Evolutionary conservation across 1,140 invertebrate species (phyloP).

Genomic region (Yoshiicerus persimilis): DNA sequence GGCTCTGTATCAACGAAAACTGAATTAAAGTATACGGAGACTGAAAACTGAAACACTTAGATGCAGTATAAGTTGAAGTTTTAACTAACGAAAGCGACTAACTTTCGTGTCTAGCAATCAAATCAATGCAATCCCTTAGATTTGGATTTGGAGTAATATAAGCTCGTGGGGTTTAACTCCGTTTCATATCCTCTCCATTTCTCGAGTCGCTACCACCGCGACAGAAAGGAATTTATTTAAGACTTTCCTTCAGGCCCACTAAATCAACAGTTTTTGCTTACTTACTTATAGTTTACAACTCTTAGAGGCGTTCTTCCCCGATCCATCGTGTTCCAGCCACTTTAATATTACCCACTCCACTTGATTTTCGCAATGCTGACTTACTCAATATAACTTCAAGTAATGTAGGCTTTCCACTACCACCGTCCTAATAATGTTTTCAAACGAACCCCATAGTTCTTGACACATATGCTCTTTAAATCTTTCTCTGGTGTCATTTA

Average conservation of each 20-base stretch:
- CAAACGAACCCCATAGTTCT: neutral
- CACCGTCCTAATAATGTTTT: neutral
- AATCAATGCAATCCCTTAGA: neutral
- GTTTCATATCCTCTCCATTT: neutral
- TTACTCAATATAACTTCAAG: neutral
- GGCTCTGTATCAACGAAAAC: slow-evolving; percentile 4
- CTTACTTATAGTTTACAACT: neutral
- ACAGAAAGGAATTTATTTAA: slow-evolving; percentile 1
- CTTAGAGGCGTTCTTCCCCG: neutral
- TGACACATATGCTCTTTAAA: neutral
- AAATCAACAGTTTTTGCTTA: slow-evolving; percentile 8
- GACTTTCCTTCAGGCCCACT: neutral
- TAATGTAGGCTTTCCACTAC: neutral
- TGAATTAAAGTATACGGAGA: neutral
- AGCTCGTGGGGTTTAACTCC: neutral
- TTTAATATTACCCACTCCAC: neutral
- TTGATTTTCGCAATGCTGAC: neutral
- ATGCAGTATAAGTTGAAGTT: neutral
- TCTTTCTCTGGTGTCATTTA: neutral
- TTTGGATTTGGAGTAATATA: neutral
- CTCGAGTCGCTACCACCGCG: neutral
- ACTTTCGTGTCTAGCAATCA: neutral
- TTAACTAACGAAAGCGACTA: neutral
- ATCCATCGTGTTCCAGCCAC: neutral
- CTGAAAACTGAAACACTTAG: neutral